phyloP scores from a whole-genome alignment of 2,888 invertebrate genomes.

The Anticlea derivata region DNA sequence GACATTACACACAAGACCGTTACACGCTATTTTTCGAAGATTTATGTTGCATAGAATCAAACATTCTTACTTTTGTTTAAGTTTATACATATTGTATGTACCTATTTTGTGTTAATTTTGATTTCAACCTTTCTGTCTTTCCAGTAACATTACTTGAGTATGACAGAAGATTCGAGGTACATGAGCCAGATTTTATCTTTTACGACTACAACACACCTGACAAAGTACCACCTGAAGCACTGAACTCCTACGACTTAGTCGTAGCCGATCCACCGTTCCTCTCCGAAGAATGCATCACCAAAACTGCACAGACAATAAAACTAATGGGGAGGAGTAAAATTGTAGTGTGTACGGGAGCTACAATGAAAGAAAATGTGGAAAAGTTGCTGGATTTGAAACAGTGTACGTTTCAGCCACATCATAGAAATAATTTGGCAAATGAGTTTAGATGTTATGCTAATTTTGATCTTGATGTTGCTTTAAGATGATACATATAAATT shows the following conservation, averaged over 20 bases:
- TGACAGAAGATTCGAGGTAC: conserved; percentile 91
- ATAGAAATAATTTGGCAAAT: conserved; percentile 95
- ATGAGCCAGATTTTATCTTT: conserved; percentile 90
- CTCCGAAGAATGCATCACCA: conserved; percentile 94
- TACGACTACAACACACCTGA: conserved; percentile 95
- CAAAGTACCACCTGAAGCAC: conserved; percentile 84
- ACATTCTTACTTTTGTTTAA: no score
- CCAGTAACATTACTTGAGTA: conserved; percentile 91
- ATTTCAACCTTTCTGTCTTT: conserved; percentile 51
- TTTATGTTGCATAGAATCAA: no score
- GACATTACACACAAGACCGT: no score
- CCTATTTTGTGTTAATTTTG: background rate
- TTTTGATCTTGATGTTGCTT: conserved; percentile 86
- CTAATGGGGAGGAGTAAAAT: conserved; percentile 89
- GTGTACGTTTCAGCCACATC: conserved; percentile 90
- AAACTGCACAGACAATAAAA: conserved; percentile 91
- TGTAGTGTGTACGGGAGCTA: conserved; percentile 93
- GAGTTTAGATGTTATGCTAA: conserved; percentile 96
- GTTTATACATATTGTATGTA: no score
- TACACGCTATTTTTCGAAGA: no score
- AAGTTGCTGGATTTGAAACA: conserved; percentile 85
- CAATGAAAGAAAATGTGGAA: conserved; percentile 89
- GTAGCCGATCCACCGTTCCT: conserved; percentile 98
- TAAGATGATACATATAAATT: conserved; percentile 49
- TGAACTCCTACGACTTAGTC: conserved; percentile 89